A percentile compares a stretch with the other conserved stretches of the same genome.
phyloP scores from a whole-genome alignment of 2,113 vertebrate species.

The Eurypyga helias region DNA sequence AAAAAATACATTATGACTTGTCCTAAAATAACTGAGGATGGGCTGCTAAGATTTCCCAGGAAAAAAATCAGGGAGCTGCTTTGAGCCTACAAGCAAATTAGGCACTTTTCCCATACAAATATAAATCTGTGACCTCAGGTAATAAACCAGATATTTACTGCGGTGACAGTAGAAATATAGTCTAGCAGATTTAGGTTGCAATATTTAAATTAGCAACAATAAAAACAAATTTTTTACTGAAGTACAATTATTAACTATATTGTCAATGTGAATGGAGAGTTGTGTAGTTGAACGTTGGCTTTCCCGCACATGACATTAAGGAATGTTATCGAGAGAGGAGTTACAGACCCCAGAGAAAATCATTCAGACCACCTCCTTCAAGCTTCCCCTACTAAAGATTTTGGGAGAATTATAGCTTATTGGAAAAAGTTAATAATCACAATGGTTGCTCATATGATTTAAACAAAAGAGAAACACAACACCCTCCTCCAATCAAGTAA shows the following conservation, averaged over 20 bases:
- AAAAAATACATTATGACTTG: not conserved
- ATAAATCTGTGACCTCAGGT: not conserved
- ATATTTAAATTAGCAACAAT: not conserved
- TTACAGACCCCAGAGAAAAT: not conserved
- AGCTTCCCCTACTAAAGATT: not conserved
- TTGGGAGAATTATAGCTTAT: not conserved
- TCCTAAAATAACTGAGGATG: not conserved
- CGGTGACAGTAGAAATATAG: not conserved
- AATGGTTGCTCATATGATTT: not conserved
- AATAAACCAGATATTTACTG: not conserved
- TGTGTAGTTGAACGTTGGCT: fast-evolving
- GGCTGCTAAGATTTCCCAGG: not conserved
- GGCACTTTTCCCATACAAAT: not conserved
- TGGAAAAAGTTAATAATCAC: not conserved
- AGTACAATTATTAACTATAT: not conserved
- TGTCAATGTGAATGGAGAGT: not conserved
- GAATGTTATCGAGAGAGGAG: not conserved
- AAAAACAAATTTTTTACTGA: not conserved
- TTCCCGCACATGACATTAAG: not conserved
- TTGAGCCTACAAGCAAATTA: not conserved
- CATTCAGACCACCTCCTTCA: not conserved
- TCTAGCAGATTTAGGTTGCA: not conserved
- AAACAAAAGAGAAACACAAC: not conserved
- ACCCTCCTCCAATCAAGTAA: not conserved
- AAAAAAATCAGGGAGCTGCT: not conserved